Evolutionary conservation across 1,140 invertebrate genomes (phyloP).

Genomic region (Diorhabda elongata): DNA sequence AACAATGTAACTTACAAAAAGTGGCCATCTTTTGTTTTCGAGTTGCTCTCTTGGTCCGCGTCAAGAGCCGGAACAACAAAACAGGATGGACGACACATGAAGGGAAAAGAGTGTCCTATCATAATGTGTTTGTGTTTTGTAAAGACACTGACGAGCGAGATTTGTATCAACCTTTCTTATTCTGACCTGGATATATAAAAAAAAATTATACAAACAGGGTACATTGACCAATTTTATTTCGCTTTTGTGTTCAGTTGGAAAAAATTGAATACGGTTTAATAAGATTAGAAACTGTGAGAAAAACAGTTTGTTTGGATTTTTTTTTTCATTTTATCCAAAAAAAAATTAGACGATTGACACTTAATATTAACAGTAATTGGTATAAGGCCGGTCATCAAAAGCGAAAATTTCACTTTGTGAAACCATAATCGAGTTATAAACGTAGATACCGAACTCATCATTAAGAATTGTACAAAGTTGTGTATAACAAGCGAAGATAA

Average conservation of each 20-base stretch:
- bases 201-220: not conserved
- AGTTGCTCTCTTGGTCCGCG: not conserved
- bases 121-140: not conserved
- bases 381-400: too few relatives aligned
- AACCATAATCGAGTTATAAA: too few relatives aligned
- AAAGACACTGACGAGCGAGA: slow-evolving; percentile 1
- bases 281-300: too few relatives aligned
- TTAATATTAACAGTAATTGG: too few relatives aligned
- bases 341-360: too few relatives aligned
- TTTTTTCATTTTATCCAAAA: too few relatives aligned
- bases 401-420: too few relatives aligned
- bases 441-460: too few relatives aligned
- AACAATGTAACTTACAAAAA: not conserved
- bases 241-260: not conserved
- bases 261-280: too few relatives aligned
- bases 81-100: not conserved
- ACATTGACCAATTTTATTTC: not conserved
- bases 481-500: too few relatives aligned
- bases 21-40: slow-evolving; percentile 1
- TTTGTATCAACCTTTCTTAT: not conserved
- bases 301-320: too few relatives aligned
- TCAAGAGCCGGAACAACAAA: slow-evolving; percentile 1
- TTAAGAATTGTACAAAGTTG: too few relatives aligned
- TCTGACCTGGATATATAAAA: not conserved
- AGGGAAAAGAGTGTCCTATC: not conserved